Base-by-base conservation (phyloP, 1,140 invertebrate genomes). In the Leptinotarsa lineolata region DNA sequence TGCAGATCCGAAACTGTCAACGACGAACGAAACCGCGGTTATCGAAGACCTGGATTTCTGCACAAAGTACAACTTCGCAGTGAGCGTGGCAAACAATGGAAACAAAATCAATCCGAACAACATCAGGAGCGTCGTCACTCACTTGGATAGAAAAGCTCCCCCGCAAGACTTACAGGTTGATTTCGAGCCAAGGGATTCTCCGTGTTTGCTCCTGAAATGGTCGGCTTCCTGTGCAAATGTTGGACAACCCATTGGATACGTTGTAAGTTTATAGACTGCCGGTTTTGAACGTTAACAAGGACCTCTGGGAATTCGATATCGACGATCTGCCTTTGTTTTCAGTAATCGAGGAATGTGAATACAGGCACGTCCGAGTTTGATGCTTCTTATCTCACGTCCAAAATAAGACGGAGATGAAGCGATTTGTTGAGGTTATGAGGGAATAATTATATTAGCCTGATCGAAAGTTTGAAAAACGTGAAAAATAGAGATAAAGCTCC, bases 131-230 rank as follows among this genome's bases (percentile, higher is more conserved):
- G 58, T 78, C 20, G 72, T 78, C 21, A 79, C 78, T 39, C 70
- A 74, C 15, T 61, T 74, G 20, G 75, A 79, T 71, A 74, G 72
- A 5, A 22, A 68, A 72, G 72, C 72, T 3, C 68, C 78, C 12
- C 76, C 78, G 6, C 22, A 72, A 61, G 74, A 79, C 68, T 68
- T 79, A 21, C 74, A 80, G 65, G 76, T 77, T 12, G 79, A 79
- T 67, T 77, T 79, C 12, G 59, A 79, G 45, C 72, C 77, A 18
- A 68, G 65, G 60, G 70, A 69, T n/a, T 21, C 69, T 0, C 80
- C 80, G 13, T 80, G 79, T 72, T 44, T 81, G 18, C 65, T 77
- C n/a, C 79, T 81, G 63, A 76, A 74, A 69, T 81, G 80, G 80
- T 80, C 80, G 64, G 75, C 78, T 4, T 77, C 80, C 4, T 81